phyloP scores from a whole-genome alignment of 2,888 invertebrate genomes.

The Mylabris sibirica region DNA sequence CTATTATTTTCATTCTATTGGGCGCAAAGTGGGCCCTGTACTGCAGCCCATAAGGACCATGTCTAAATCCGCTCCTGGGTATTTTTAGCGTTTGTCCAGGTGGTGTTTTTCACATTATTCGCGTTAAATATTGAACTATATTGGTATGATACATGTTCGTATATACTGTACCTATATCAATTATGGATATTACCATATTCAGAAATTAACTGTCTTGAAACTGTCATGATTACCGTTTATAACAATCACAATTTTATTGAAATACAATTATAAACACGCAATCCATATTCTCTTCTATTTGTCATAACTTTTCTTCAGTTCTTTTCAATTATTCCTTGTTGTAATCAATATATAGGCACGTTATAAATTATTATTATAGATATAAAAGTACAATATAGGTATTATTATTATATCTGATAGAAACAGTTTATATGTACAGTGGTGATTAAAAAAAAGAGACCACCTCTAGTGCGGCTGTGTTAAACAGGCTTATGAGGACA shows the following conservation, averaged over 20 bases:
- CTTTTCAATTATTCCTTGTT: not conserved
- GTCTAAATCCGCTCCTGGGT: too few species aligned
- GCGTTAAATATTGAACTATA: not conserved
- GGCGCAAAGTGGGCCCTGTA: too few species aligned
- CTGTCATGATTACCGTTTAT: constrained; percentile 31
- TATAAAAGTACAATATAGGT: not conserved
- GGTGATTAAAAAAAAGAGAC: too few species aligned
- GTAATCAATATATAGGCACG: not conserved
- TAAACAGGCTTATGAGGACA: too few species aligned
- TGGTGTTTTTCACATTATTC: not conserved
- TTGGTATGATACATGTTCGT: not conserved
- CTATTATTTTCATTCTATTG: too few species aligned
- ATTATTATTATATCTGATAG: not conserved
- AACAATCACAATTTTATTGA: constrained; percentile 28
- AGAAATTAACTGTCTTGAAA: constrained; percentile 27
- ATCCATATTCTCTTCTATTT: not conserved
- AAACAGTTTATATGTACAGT: not conserved
- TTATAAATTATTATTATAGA: not conserved
- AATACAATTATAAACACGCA: constrained; percentile 30
- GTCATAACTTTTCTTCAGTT: not conserved
- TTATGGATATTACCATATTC: constrained; percentile 22
- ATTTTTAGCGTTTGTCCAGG: not conserved
- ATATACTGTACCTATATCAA: constrained; percentile 14
- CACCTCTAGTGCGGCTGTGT: too few species aligned
- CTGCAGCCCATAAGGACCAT: too few species aligned